phyloP scores from a whole-genome alignment of 1,140 invertebrate genomes.

The Hydropsyche tenuis region DNA sequence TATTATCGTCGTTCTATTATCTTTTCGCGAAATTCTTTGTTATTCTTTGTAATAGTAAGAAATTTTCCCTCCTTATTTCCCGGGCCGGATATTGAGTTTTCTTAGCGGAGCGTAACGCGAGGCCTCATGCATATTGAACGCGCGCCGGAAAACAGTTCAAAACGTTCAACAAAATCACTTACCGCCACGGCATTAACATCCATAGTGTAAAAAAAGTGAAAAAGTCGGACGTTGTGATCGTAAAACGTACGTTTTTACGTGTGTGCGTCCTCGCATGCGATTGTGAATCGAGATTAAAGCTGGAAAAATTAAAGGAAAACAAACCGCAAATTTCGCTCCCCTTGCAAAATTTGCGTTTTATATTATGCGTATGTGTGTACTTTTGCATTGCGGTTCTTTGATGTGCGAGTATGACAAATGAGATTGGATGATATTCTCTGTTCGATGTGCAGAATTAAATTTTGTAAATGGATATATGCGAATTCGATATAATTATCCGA shows the following conservation, averaged over 20 bases:
- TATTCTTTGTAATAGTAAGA: conserved; percentile 41
- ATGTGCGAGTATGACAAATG: neutral
- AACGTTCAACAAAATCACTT: conserved; percentile 43
- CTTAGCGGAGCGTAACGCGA: conserved; percentile 30
- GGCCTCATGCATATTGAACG: conserved; percentile 47
- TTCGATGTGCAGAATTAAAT: too few species aligned
- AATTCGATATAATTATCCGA: too few species aligned
- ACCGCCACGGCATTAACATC: conserved; percentile 11
- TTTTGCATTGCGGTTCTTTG: neutral
- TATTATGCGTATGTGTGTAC: too few species aligned
- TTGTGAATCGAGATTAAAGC: conserved; percentile 20
- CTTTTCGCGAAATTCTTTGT: conserved; percentile 25
- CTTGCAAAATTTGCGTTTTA: neutral
- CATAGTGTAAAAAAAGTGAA: neutral
- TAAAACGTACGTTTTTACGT: neutral
- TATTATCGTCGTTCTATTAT: conserved; percentile 25
- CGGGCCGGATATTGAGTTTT: conserved; percentile 47
- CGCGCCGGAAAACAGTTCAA: conserved; percentile 38
- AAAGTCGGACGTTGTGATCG: neutral
- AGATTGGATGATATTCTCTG: conserved; percentile 4
- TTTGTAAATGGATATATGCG: too few species aligned
- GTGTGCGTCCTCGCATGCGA: neutral
- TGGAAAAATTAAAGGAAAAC: conserved; percentile 17
- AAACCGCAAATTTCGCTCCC: conserved; percentile 12
- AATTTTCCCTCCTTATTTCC: conserved; percentile 44